Base-by-base conservation (phyloP, 1,140 invertebrate species). In the Trachymyrmex septentrionalis region DNA sequence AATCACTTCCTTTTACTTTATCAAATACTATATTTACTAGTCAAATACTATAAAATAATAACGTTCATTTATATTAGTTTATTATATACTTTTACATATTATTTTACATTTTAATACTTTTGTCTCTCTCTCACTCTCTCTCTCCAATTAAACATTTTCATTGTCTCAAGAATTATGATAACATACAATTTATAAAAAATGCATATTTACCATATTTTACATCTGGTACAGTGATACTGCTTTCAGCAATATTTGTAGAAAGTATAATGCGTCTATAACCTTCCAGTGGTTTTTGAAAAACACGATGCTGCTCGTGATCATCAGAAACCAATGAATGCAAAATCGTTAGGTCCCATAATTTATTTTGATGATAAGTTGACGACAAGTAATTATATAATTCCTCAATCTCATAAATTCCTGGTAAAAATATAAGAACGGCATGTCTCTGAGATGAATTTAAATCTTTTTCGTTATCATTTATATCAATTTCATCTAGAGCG, bases 241-340 rank as follows among this genome's bases (percentile, higher is more conserved):
- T 99, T 95, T 99, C 99, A 0, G 99, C 98, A 88, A 99, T 99
- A 95, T 99, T 99, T 1, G 99, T 99, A 0, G 99, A 97, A 0
- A 99, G 95, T 92, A 99, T 99, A 76, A 99, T 96, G 93, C 99
- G 99, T 59, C 98, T 95, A 85, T 96, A 95, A 7, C 96, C 97
- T 10, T 92, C 85, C 6, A 96, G 95, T 1, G 97, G 94, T 34
- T 95, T 93, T 50, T 95, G 93, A 94, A 99, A 98, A 55, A 98
- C 97, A 63, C 95, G 95, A 38, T 96, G 95, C 92, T 99, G 98
- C 92, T 99, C 98, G 67, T 97, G 96, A 63, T 97, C 96, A 61
- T 94, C 95, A 2, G 97, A 97, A 66, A 98, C 96, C 0, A 96
- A 96, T 0, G 97, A 98, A 94, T 98, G 97, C 21, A 98, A 95